phyloP scores from a whole-genome alignment of 1,140 invertebrate genomes.

The Mamestra configurata region DNA sequence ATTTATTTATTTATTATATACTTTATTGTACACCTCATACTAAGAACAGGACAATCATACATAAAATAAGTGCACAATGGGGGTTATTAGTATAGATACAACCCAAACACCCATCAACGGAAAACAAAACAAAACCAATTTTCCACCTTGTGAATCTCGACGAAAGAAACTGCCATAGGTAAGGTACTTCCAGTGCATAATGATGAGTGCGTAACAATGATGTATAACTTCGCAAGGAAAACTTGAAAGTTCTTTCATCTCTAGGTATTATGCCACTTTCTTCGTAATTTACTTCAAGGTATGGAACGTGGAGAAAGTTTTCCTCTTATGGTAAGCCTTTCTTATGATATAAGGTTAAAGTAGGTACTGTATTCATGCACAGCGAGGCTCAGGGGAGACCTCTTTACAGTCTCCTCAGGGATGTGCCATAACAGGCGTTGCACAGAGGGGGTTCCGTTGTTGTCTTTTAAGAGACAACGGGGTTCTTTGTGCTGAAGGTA shows the following conservation, averaged over 20 bases:
- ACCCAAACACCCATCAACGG: too few relatives aligned
- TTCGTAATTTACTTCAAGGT: background rate
- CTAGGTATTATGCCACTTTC: background rate
- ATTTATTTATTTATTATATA: too few relatives aligned
- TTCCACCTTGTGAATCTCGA: background rate
- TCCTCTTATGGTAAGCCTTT: background rate
- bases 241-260: background rate
- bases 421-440: too few relatives aligned
- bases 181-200: background rate
- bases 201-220: background rate
- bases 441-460: background rate
- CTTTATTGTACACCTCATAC: too few relatives aligned
- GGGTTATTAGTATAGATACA: too few relatives aligned
- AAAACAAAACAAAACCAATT: background rate
- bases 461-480: too few relatives aligned
- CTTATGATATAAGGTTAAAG: background rate
- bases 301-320: background rate
- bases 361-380: background rate
- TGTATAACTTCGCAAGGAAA: conserved; percentile 12
- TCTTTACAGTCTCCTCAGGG: too few relatives aligned
- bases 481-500: too few relatives aligned
- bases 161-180: too few relatives aligned
- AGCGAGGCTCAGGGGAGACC: too few relatives aligned
- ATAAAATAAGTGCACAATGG: too few relatives aligned
- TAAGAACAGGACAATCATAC: too few relatives aligned